phyloP scores from a whole-genome alignment of 1,140 invertebrate species.

The Maniola jurtina region DNA sequence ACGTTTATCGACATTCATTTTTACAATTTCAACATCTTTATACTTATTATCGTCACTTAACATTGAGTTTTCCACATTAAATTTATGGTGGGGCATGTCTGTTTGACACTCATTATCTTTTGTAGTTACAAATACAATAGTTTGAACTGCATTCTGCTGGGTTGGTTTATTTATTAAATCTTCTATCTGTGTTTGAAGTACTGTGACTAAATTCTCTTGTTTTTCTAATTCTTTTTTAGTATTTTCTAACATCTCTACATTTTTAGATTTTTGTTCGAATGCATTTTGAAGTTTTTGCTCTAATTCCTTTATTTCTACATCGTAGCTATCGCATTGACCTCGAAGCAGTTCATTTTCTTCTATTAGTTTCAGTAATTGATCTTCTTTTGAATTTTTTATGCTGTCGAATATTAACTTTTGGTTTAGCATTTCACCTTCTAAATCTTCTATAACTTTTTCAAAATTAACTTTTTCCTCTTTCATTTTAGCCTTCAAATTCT shows the following conservation, averaged over 20 bases:
- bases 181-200: slow-evolving; percentile 38
- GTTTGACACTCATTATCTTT: slow-evolving; percentile 22
- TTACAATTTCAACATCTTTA: not conserved
- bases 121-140: slow-evolving; percentile 10
- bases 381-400: slow-evolving; percentile 50
- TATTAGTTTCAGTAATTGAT: slow-evolving; percentile 52
- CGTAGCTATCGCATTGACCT: slow-evolving; percentile 47
- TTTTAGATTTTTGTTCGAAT: slow-evolving; percentile 22
- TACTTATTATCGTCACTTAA: not conserved
- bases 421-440: slow-evolving; percentile 57
- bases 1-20: not conserved
- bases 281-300: slow-evolving; percentile 40
- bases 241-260: slow-evolving; percentile 30
- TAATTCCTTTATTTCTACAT: slow-evolving; percentile 42
- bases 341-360: slow-evolving; percentile 49
- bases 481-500: slow-evolving; percentile 45
- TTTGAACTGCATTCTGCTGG: slow-evolving; percentile 20
- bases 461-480: slow-evolving; percentile 49
- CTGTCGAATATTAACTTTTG: slow-evolving; percentile 62
- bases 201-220: slow-evolving; percentile 46
- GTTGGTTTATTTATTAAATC: slow-evolving; percentile 39
- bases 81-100: not conserved
- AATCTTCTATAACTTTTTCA: slow-evolving; percentile 49
- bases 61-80: not conserved
- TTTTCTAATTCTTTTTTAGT: slow-evolving; percentile 33